Percentiles rank a stretch among this genome's conserved stretches.
Conservation (phyloP, 1,140 invertebrate species). For the Magallana angulata region DNA sequence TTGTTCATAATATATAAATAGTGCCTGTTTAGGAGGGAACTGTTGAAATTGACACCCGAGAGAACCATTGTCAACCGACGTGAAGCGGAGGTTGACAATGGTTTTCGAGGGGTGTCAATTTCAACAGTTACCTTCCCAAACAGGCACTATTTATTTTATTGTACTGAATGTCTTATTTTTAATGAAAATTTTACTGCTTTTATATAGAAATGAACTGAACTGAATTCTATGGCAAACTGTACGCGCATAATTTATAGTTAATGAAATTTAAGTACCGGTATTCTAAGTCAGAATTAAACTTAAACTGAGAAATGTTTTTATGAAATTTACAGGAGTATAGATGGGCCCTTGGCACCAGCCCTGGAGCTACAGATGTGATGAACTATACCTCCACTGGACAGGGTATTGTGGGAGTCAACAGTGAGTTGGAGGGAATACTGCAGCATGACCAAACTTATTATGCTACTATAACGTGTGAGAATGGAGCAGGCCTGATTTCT, state of each 20-base stretch:
- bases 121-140: too few relatives aligned
- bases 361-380: conserved; percentile 56
- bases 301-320: not conserved
- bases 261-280: not conserved
- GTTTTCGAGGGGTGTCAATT: too few relatives aligned
- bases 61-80: too few relatives aligned
- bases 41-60: too few relatives aligned
- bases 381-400: conserved; percentile 51
- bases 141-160: too few relatives aligned
- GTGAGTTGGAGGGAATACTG: conserved; percentile 47
- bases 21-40: too few relatives aligned
- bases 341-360: conserved; percentile 61
- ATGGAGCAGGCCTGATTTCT: conserved; percentile 51
- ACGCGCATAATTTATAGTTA: too few relatives aligned
- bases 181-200: too few relatives aligned
- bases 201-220: too few relatives aligned
- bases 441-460: conserved; percentile 57
- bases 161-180: too few relatives aligned
- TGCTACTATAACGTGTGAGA: conserved; percentile 58
- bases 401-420: conserved; percentile 54
- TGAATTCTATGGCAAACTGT: too few relatives aligned
- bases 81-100: too few relatives aligned
- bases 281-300: not conserved
- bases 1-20: not conserved
- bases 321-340: conserved; percentile 55